Conservation (phyloP, 2,113 vertebrate genomes). For the Pachyramphus minor region DNA sequence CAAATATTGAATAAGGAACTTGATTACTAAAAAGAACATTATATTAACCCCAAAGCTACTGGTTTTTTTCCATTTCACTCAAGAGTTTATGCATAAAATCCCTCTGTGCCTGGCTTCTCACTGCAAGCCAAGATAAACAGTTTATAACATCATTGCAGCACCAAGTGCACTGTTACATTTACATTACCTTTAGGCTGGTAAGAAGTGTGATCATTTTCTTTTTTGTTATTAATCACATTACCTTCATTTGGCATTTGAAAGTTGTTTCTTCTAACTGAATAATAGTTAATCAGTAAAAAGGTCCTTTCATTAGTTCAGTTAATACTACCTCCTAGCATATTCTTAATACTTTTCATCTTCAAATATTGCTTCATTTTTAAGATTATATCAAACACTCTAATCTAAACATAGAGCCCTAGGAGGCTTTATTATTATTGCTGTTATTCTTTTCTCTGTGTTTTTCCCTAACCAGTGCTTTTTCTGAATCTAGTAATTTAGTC, state of each 20-base stretch:
- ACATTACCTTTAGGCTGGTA: neutral
- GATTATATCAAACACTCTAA: neutral
- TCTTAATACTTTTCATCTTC: constrained; percentile 6
- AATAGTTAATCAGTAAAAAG: constrained; percentile 12
- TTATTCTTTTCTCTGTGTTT: neutral
- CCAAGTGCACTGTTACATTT: neutral
- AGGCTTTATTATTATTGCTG: neutral
- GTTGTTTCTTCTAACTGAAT: neutral
- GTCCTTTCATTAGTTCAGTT: neutral
- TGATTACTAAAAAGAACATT: neutral
- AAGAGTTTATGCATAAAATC: neutral
- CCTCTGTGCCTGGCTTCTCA: neutral
- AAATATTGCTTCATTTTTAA: neutral
- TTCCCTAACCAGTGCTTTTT: neutral
- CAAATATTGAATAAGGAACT: neutral
- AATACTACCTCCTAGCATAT: neutral
- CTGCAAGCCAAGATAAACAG: neutral
- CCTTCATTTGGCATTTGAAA: neutral
- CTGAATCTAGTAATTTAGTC: neutral
- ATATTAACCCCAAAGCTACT: neutral
- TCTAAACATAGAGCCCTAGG: neutral
- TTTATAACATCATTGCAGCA: neutral
- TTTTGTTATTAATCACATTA: constrained; percentile 9
- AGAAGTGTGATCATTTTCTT: neutral
- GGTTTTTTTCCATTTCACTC: neutral